These are phyloP conservation scores for Ptiloglossa arizonensis DNA, from an alignment of 1,140 invertebrate species.

Conservation along the genomic window DNA sequence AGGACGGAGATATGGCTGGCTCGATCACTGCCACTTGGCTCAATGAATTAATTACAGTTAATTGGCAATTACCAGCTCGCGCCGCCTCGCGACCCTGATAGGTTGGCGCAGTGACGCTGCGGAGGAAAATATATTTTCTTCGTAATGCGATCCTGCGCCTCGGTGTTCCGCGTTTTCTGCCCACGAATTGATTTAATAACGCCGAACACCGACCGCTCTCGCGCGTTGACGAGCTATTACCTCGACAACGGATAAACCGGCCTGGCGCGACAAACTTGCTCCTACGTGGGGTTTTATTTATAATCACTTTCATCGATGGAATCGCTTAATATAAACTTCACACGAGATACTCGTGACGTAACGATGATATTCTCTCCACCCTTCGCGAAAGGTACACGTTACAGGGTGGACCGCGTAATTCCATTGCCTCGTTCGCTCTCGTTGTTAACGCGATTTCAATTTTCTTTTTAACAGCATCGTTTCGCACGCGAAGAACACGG, in stretches of 20 bases:
- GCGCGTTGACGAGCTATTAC: constrained; percentile 17
- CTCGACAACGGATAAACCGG: constrained; percentile 31
- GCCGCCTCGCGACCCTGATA: constrained; percentile 56
- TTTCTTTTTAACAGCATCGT: too few relatives aligned
- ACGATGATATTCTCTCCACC: neutral
- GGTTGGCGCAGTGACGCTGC: constrained; percentile 53
- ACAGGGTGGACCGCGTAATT: neutral
- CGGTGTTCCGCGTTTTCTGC: constrained; percentile 26
- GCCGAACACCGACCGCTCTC: neutral
- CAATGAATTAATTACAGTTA: constrained; percentile 77
- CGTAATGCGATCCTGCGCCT: constrained; percentile 52
- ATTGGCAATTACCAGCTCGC: constrained; percentile 72
- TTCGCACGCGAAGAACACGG: too few relatives aligned
- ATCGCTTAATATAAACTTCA: constrained; percentile 20
- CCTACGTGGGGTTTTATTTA: constrained; percentile 29
- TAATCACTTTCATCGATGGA: constrained; percentile 39
- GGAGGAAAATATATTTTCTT: constrained; percentile 65
- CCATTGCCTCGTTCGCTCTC: neutral
- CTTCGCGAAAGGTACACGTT: neutral
- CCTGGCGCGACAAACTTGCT: neutral
- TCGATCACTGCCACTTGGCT: constrained; percentile 63
- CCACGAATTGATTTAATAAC: constrained; percentile 57
- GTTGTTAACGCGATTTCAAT: neutral
- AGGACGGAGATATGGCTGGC: constrained; percentile 41
- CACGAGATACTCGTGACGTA: neutral